phyloP scores from a whole-genome alignment of 2,888 invertebrate species.

The Chorisops tibialis region DNA sequence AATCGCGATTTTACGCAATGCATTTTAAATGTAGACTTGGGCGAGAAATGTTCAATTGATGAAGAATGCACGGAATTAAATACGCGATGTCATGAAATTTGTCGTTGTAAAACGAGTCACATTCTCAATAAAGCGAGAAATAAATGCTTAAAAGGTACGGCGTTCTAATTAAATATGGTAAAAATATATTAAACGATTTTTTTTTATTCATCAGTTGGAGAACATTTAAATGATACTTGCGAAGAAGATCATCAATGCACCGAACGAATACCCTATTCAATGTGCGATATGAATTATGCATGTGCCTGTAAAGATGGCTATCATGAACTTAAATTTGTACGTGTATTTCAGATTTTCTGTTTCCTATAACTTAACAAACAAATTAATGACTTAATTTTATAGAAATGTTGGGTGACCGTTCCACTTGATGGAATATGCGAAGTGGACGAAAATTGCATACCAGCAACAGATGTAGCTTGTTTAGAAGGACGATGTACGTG shows the following conservation, averaged over 20 bases:
- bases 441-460: slow-evolving; percentile 36
- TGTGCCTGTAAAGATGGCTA: slow-evolving; percentile 34
- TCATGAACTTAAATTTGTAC: slow-evolving; percentile 34
- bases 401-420: slow-evolving; percentile 37
- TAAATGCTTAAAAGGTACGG: slow-evolving; percentile 43
- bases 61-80: slow-evolving; percentile 46
- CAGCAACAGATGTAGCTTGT: slow-evolving; percentile 30
- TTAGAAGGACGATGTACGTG: slow-evolving; percentile 33
- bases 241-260: slow-evolving; percentile 35
- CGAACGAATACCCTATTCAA: slow-evolving; percentile 30
- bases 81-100: slow-evolving; percentile 44
- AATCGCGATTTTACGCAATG: slow-evolving; percentile 43
- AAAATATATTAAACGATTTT: background rate
- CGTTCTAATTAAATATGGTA: background rate
- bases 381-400: slow-evolving; percentile 19
- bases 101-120: slow-evolving; percentile 45
- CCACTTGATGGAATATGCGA: slow-evolving; percentile 35
- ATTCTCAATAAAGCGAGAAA: slow-evolving; percentile 41
- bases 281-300: slow-evolving; percentile 32
- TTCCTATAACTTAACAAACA: background rate
- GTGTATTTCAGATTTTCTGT: too few species aligned
- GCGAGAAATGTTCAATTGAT: slow-evolving; percentile 42
- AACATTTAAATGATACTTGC: slow-evolving; percentile 31
- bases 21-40: slow-evolving; percentile 41
- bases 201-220: slow-evolving; percentile 25